Evolutionary conservation across 2,888 invertebrate genomes (phyloP), one percentile per base, ranked within the genome.

Genomic region (Criorhina ranunculi): DNA sequence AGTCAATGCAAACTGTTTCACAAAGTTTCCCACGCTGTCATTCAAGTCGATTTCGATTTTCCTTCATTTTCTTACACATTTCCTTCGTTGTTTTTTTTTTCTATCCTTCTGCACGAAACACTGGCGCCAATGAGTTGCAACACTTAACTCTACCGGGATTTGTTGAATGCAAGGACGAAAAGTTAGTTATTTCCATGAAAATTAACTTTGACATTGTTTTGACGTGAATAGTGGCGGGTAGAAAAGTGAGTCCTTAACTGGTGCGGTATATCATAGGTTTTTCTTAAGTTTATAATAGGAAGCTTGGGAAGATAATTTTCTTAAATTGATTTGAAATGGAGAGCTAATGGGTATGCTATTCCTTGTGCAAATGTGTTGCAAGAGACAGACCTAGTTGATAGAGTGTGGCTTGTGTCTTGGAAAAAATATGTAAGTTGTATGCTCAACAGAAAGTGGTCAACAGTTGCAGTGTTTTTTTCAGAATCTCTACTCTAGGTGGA

Each of bases 181-280:
- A 85, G 79, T 85, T 79, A 64, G 69, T 85, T 64, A 69, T 66
- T 85, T 70, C 75, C 64, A 66, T 40, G 75, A 85, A 80, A 85
- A 75, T 80, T 79, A 79, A 79, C 79, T 75, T 85, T 79, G 79
- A 85, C 80, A 80, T 75, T 85, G 85, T 85, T 85, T 85, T 85
- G 79, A 85, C 75, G 67, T 78, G 51, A 73, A 83, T 79, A 42
- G 72, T 44, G 49, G 37, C 12, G 37, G n/a, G 11, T 9, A 11
- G 46, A n/a, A 17, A 31, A 53, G 31, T 35, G 6, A 29, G 12
- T 15, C 6, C 33, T 55, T 55, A 29, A 24, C 40, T 46, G 44
- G 8, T 31, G 37, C 9, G 12, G 11, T 29, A 72, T 37, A 15
- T 9, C 24, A 40, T 40, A 40, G 49, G 49, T 15, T 37, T 51